These are phyloP conservation scores for Lasioglossum figueresi DNA, from an alignment of 2,888 invertebrate species.

Conservation along the genomic window DNA sequence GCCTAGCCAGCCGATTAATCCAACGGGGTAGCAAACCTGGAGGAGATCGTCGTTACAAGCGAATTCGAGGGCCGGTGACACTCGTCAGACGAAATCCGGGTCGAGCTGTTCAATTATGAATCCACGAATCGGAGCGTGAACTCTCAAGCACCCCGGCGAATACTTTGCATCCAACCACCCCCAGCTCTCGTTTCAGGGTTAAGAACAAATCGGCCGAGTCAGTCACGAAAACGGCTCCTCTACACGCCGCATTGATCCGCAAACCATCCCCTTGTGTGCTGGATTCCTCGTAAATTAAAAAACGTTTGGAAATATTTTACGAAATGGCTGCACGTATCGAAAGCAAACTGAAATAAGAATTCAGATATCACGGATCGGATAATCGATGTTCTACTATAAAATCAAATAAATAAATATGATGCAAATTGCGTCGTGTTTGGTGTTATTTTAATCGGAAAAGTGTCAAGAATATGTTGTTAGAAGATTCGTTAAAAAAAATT, in stretches of 20 bases:
- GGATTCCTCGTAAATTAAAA: neutral
- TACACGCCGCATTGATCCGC: neutral
- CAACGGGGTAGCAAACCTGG: neutral
- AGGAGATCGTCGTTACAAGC: constrained; percentile 24
- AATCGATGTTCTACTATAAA: no score
- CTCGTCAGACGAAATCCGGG: constrained; percentile 38
- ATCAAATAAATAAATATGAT: neutral
- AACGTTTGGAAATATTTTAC: no score
- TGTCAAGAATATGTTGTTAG: neutral
- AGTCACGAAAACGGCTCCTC: neutral
- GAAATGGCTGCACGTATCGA: no score
- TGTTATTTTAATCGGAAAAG: neutral
- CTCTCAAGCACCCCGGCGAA: constrained; percentile 29
- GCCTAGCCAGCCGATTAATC: constrained; percentile 17
- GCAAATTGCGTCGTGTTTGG: neutral
- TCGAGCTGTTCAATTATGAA: constrained; percentile 49
- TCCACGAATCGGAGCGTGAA: constrained; percentile 37
- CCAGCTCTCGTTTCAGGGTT: neutral
- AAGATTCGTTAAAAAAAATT: neutral
- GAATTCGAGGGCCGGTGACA: constrained; percentile 14
- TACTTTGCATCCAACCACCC: constrained; percentile 15
- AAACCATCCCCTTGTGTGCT: neutral
- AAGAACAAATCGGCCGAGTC: constrained; percentile 17
- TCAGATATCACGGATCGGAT: no score
- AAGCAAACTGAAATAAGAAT: no score